Evolutionary conservation across 2,888 invertebrate genomes (phyloP), one percentile per base, ranked within the genome.

Genomic region (Caenorhabditis sp.): DNA sequence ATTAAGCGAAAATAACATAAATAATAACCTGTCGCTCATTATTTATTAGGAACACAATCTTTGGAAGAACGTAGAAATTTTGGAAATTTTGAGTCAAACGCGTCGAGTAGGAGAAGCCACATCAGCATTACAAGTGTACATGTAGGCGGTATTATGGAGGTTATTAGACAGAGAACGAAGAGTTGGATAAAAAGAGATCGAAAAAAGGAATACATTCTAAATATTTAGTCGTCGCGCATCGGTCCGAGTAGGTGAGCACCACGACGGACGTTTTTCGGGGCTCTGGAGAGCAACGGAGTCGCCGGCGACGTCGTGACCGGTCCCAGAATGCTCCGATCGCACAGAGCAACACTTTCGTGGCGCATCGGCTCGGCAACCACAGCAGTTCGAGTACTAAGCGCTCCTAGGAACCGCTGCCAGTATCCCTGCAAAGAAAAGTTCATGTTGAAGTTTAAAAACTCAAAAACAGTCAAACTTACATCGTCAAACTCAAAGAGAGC

Each of bases 331-430:
- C 80, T 80, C 4, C 72, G 62, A 48, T 82, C 81, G 22, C 59
- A 75, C 5, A 68, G 27, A 13, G 68, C 75, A 17, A 53, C 52
- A 52, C 27, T 39, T 20, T 68, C 68, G 20, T 75, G 41, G n/a
- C 59, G 66, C 2, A 50, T 32, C 9, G 58, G 48, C 24, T 66
- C 59, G 15, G 48, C 32, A 7, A 56, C 45, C 9, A 52, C 30
- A 9, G 48, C 37, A 13, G 59, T 24, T 39, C 50, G 30, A 11
- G 48, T 46, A n/a, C 63, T n/a, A n/a, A n/a, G 37, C 1, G 56
- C 43, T 9, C 71, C 70, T 13, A 84, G 48, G 66, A 82, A 82
- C 9, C 78, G 75, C 56, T 79, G 73, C 84, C 84, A 84, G 45
- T 84, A 84, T 1, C 68, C 74, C 84, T 84, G 35, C n/a, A 65